phyloP scores from a whole-genome alignment of 2,888 invertebrate genomes.

The Protophormia terraenovae region DNA sequence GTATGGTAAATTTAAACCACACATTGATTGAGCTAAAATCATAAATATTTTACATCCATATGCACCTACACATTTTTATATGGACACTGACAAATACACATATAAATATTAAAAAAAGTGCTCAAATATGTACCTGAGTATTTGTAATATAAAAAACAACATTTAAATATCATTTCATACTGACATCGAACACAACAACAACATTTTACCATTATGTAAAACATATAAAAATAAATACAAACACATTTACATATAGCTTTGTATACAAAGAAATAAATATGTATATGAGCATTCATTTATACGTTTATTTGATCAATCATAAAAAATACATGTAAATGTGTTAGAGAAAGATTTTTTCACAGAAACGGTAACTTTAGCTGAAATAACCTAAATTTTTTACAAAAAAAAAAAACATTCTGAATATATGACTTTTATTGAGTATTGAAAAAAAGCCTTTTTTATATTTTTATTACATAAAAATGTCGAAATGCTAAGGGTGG shows the following conservation, averaged over 20 bases:
- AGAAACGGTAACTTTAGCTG: neutral
- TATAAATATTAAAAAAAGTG: neutral
- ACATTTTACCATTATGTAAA: slow-evolving; percentile 15
- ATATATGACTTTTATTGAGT: neutral
- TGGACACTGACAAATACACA: neutral
- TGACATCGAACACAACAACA: slow-evolving; percentile 31
- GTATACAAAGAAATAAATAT: neutral
- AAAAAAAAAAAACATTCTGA: neutral
- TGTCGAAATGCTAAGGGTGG: neutral
- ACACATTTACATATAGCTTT: neutral
- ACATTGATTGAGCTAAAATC: neutral
- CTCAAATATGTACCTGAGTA: neutral
- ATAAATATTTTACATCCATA: neutral
- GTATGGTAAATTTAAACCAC: too few relatives aligned
- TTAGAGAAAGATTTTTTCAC: neutral
- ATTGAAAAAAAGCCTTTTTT: neutral
- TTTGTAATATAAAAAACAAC: neutral
- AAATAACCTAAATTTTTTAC: neutral
- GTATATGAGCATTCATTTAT: neutral
- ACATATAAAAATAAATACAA: slow-evolving; percentile 3
- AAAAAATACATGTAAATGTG: slow-evolving; percentile 24
- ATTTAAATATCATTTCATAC: slow-evolving; percentile 47
- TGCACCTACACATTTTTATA: neutral
- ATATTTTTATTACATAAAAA: neutral
- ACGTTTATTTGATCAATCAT: slow-evolving; percentile 20